Base-by-base conservation (phyloP, 2,888 invertebrate species). In the Tortricodes alternella region DNA sequence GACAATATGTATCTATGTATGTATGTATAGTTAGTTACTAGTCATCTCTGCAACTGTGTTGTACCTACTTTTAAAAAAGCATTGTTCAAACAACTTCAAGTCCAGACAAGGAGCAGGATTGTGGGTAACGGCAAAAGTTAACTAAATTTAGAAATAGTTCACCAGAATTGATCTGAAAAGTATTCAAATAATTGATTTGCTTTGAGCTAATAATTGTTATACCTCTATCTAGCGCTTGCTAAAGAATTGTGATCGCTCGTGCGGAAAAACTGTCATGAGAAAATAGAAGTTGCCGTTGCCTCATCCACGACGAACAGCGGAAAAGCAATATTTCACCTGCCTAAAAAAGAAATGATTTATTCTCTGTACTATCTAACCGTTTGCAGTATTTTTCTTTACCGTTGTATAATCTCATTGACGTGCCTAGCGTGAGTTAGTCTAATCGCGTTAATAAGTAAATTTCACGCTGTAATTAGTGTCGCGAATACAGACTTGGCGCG, bases 241-340 rank as follows among this genome's bases (percentile, higher is more conserved):
- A 50, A 56, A 50, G 35, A 50, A 50, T 50, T 27, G 43, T 23
- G 23, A 29, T 32, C 50, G 50, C 44, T 44, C 56, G 56, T 50
- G 56, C 50, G 56, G 56, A 56, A 56, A 56, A 56, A 56, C 49
- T 50, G 56, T 56, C 56, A 50, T 44, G 56, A 56, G 43, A 56
- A 56, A 56, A 56, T 56, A 50, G 50, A 50, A 44, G 44, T 49
- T 44, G 44, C 56, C 49, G 56, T 44, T 34, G 34, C 13, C 21
- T 46, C 21, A 18, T 48, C 35, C 48, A 21, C 48, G 48, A 49
- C 43, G 43, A 50, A 32, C 44, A 50, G 9, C 9, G 32, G 50
- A 56, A 56, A 50, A 44, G 44, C 44, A 29, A 49, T 56, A 50
- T 56, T 43, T 35, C 44, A 50, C 43, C 44, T 38, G 44, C 38